phyloP scores from a whole-genome alignment of 2,113 vertebrate species.

The Odocoileus virginianus region DNA sequence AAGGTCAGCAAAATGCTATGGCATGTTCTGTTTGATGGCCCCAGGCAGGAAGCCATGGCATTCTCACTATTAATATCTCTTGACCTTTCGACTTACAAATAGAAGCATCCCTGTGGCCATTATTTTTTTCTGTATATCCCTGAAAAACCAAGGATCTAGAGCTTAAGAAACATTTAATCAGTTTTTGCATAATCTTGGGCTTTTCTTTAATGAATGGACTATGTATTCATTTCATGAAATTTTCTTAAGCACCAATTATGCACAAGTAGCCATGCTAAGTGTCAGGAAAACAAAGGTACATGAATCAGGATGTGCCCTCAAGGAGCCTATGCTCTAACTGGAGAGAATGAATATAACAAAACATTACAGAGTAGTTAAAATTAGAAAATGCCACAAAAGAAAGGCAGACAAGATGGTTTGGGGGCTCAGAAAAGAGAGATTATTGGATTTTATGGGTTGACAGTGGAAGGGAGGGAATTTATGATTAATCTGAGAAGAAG shows the following conservation, averaged over 20 bases:
- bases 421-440: neutral
- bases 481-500: neutral
- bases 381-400: neutral
- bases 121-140: neutral
- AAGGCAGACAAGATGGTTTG: neutral
- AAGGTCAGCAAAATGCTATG: conserved; percentile 45
- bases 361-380: neutral
- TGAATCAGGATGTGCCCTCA: neutral
- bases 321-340: neutral
- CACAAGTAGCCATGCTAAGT: neutral
- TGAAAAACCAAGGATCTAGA: neutral
- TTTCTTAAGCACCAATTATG: neutral
- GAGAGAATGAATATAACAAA: neutral
- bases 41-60: conserved; percentile 33
- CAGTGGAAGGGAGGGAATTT: neutral
- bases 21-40: neutral
- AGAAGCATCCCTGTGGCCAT: neutral
- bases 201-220: neutral
- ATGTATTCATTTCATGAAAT: neutral
- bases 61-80: conserved; percentile 51
- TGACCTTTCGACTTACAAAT: conserved; percentile 50
- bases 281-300: neutral
- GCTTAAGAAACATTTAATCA: conserved; percentile 19
- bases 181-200: neutral
- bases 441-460: neutral